Percentiles rank a stretch among this genome's conserved stretches.
Evolutionary conservation across 35 echinoderm and acorn worm species (phyloP).

Genomic region (Amphiura filiformis): DNA sequence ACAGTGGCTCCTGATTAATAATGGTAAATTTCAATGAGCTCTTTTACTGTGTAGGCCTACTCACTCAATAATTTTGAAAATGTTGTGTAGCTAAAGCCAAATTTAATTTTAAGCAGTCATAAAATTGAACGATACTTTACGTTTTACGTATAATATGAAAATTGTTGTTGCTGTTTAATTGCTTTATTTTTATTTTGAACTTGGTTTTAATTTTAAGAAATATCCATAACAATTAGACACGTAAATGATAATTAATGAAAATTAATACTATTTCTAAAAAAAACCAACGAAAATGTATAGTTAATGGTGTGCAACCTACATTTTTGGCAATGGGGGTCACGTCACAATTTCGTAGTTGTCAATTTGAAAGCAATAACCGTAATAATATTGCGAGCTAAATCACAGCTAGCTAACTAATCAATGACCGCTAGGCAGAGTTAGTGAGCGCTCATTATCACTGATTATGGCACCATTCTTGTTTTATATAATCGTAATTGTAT

Average conservation of each 20-base stretch:
- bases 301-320: background rate
- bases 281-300: no score
- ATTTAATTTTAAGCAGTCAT: no score
- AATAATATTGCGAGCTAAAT: background rate
- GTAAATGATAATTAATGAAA: no score
- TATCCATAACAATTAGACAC: no score
- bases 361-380: background rate
- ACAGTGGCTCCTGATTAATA: background rate
- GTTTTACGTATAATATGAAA: no score
- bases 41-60: background rate
- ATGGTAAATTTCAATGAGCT: background rate
- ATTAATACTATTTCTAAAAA: no score
- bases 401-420: background rate
- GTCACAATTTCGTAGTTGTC: background rate
- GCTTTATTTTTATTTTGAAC: no score
- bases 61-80: background rate
- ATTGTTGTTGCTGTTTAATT: no score
- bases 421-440: background rate
- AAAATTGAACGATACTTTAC: no score
- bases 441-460: background rate
- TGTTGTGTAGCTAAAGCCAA: background rate
- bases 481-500: conserved; percentile 16
- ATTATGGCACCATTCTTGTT: conserved; percentile 7
- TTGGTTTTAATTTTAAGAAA: no score
- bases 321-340: background rate